A percentile compares a stretch with the other conserved stretches of the same genome.
Conservation (phyloP, 2,113 vertebrate genomes). For the Odobenus rosmarus region DNA sequence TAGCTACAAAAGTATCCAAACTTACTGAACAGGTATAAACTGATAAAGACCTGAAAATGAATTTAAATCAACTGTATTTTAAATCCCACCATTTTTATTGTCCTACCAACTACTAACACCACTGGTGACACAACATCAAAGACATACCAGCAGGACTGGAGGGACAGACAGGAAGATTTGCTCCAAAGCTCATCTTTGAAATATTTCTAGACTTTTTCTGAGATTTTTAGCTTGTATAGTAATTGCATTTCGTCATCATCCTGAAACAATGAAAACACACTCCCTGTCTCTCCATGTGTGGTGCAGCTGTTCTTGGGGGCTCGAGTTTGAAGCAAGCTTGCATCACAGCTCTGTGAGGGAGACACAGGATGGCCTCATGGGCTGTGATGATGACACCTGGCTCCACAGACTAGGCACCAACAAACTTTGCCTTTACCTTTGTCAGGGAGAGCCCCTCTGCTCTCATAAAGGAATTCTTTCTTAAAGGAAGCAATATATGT, state of each 20-base stretch:
- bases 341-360: background rate
- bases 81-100: slow-evolving; percentile 17
- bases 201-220: slow-evolving; percentile 50
- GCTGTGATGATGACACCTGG: background rate
- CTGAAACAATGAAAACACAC: slow-evolving; percentile 47
- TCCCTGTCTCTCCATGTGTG: background rate
- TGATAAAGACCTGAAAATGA: background rate
- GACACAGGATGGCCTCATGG: background rate
- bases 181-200: slow-evolving; percentile 57
- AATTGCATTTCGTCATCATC: slow-evolving; percentile 42
- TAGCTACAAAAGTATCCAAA: background rate
- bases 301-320: background rate
- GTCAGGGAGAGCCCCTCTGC: background rate
- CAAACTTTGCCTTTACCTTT: background rate
- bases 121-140: background rate
- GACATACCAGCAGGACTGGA: background rate
- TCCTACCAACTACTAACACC: background rate
- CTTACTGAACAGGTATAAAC: background rate
- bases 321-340: background rate
- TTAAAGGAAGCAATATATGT: background rate
- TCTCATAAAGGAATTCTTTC: background rate
- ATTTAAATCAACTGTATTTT: background rate
- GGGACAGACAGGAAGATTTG: background rate
- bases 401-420: background rate
- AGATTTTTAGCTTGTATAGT: slow-evolving; percentile 31